A percentile compares a stretch with the other conserved stretches of the same genome.
Conservation (phyloP, 2,113 vertebrate genomes). For the Cisticola juncidis region DNA sequence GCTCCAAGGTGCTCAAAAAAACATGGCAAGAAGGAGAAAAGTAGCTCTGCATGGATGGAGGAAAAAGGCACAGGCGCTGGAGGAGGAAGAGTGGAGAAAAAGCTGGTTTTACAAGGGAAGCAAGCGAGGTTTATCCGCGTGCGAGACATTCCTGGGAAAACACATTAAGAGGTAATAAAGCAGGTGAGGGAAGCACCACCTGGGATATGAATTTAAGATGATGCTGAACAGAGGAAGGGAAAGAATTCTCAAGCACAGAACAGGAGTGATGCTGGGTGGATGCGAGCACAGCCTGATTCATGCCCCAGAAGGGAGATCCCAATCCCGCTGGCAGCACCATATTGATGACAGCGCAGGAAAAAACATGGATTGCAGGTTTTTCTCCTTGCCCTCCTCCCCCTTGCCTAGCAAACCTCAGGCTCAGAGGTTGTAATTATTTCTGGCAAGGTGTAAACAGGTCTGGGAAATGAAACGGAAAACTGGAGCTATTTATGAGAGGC, state of each 20-base stretch:
- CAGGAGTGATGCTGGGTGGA: rapidly evolving
- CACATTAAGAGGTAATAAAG: neutral
- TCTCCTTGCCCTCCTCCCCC: neutral
- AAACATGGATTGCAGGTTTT: neutral
- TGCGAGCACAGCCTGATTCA: neutral
- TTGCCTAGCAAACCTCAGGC: neutral
- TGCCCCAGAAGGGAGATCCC: neutral
- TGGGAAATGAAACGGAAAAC: neutral
- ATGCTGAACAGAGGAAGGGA: neutral
- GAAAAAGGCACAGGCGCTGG: neutral
- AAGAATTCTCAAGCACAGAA: neutral
- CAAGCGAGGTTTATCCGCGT: neutral
- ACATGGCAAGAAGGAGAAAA: neutral
- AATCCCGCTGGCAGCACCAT: neutral
- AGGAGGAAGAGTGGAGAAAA: neutral
- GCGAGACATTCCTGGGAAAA: neutral
- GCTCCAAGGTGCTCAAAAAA: neutral
- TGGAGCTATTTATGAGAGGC: neutral
- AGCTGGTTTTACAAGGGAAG: neutral
- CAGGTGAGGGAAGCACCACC: neutral
- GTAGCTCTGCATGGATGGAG: neutral
- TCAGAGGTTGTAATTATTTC: slow-evolving; percentile 31
- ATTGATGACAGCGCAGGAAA: rapidly evolving
- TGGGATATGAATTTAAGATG: slow-evolving; percentile 14
- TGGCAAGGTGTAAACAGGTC: slow-evolving; percentile 22